Conservation (phyloP, 2,888 invertebrate genomes). For the Drosophila ezoana region DNA sequence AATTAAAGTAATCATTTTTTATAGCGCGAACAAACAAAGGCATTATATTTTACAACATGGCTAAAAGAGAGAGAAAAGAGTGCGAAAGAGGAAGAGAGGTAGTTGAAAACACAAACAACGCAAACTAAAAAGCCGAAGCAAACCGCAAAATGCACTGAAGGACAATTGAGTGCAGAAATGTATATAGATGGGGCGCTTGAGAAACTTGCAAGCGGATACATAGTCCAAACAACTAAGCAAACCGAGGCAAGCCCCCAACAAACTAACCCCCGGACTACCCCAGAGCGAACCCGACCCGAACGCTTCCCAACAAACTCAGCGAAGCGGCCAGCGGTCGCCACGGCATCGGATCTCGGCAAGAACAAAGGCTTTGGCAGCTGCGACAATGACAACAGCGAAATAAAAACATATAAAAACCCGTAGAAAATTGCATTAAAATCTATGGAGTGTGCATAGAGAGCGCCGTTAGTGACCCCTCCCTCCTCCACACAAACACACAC, state of each 20-base stretch:
- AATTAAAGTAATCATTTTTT: constrained; percentile 80
- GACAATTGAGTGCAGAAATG: constrained; percentile 77
- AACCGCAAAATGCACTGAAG: constrained; percentile 73
- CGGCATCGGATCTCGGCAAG: constrained; percentile 55
- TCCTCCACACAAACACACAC: no score
- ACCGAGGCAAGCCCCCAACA: constrained; percentile 18
- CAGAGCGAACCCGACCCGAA: constrained; percentile 1
- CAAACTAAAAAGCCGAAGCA: constrained; percentile 35
- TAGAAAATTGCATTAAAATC: constrained; percentile 81
- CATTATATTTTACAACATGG: constrained; percentile 72
- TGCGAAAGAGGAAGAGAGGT: background rate
- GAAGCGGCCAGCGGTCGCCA: constrained; percentile 41
- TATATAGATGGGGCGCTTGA: constrained; percentile 56
- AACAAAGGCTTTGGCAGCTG: constrained; percentile 81
- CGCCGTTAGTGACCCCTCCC: constrained; percentile 30
- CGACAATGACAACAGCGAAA: constrained; percentile 75
- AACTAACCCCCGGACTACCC: constrained; percentile 19
- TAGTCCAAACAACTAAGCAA: constrained; percentile 55
- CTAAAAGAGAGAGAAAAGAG: background rate
- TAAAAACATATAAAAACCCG: constrained; percentile 73
- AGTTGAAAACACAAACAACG: background rate
- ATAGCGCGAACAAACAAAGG: constrained; percentile 80
- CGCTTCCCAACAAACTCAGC: constrained; percentile 19
- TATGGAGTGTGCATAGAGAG: constrained; percentile 80
- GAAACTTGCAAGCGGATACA: constrained; percentile 65